phyloP scores from a whole-genome alignment of 92 coral and sea anemone genomes.

The Chrysogorgia sp. region DNA sequence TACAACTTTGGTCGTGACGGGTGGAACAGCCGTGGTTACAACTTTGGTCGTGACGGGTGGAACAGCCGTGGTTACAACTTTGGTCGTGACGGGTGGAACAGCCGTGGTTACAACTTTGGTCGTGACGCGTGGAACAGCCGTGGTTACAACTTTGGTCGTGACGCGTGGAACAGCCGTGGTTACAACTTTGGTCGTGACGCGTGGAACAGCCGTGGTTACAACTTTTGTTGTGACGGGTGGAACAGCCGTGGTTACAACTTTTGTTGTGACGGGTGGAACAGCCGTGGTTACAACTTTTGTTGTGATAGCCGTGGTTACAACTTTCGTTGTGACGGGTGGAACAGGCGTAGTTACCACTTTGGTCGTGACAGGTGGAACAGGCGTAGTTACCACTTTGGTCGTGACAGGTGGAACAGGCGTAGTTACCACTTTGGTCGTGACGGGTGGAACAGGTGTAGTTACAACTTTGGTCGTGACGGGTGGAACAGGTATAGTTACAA shows the following conservation, averaged over 20 bases:
- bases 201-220: neutral
- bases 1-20: too few relatives aligned
- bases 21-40: too few relatives aligned
- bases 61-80: neutral
- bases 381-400: too few relatives aligned
- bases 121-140: slow-evolving; percentile 13
- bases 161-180: neutral
- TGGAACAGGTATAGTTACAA: neutral
- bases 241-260: neutral
- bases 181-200: neutral
- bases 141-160: neutral
- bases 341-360: neutral
- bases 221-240: neutral
- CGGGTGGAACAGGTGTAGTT: neutral
- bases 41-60: neutral
- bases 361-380: neutral
- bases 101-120: neutral
- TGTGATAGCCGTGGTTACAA: neutral
- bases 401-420: too few relatives aligned
- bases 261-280: slow-evolving; percentile 5
- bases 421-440: neutral
- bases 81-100: neutral
- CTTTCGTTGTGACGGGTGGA: neutral
- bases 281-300: neutral
- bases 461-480: neutral